Evolutionary conservation across 2,113 vertebrate species (phyloP).

Genomic region (Laticauda colubrina): DNA sequence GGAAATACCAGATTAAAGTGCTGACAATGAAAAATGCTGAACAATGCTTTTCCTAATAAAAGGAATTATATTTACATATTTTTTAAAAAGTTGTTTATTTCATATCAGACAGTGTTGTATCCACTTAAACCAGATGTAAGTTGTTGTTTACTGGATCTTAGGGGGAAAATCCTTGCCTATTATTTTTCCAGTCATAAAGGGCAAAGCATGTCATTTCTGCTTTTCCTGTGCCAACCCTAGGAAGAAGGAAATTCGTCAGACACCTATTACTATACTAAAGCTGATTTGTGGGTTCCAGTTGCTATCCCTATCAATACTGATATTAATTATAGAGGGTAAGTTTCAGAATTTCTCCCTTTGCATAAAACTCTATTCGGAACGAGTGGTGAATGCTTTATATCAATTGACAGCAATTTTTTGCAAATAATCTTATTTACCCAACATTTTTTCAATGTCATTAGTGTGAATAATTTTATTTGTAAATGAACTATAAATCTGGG

Average conservation of each 20-base stretch:
- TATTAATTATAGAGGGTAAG: conserved; percentile 27
- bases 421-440: conserved; percentile 35
- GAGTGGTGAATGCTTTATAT: conserved; percentile 6
- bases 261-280: background rate
- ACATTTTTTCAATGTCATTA: conserved; percentile 37
- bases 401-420: background rate
- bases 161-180: background rate
- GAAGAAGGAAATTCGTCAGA: background rate
- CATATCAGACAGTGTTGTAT: background rate
- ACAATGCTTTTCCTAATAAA: background rate
- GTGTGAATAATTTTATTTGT: conserved; percentile 27
- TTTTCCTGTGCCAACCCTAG: background rate
- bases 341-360: conserved; percentile 16
- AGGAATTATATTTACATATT: background rate
- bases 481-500: conserved; percentile 23
- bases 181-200: background rate
- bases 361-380: conserved; percentile 14
- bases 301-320: conserved; percentile 63
- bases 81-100: background rate
- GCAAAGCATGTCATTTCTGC: background rate
- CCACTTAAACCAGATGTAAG: background rate
- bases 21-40: background rate
- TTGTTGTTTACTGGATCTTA: background rate
- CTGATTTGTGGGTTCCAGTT: background rate
- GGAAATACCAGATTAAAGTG: background rate